phyloP scores from a whole-genome alignment of 2,797 vertebrate species.

The Rhinogobio ventralis region DNA sequence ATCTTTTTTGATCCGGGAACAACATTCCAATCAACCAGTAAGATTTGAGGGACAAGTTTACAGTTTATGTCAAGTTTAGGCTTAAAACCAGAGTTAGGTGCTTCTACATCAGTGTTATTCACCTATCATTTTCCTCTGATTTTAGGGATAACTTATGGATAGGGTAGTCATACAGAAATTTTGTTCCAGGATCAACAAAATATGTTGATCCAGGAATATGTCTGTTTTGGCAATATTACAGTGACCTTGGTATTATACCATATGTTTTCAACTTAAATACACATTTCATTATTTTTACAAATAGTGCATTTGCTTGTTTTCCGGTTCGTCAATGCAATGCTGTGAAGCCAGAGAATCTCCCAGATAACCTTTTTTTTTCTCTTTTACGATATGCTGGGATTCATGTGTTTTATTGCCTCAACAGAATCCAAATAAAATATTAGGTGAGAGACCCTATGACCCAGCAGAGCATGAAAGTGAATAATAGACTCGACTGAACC shows the following conservation, averaged over 20 bases:
- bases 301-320: slow-evolving; percentile 51
- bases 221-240: background rate
- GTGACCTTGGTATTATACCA: background rate
- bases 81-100: background rate
- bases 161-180: background rate
- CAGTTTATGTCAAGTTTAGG: background rate
- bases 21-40: background rate
- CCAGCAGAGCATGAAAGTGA: background rate
- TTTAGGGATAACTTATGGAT: background rate
- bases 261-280: slow-evolving; percentile 29
- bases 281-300: slow-evolving; percentile 28
- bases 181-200: background rate
- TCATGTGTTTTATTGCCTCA: background rate
- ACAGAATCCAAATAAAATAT: slow-evolving; percentile 2
- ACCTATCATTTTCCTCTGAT: background rate
- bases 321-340: background rate
- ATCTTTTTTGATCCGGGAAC: background rate
- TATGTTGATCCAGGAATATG: background rate
- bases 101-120: background rate
- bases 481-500: background rate
- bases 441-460: background rate
- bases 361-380: background rate
- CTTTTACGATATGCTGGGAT: background rate
- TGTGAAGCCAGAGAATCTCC: background rate
- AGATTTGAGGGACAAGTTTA: background rate